Base-by-base conservation (phyloP, 1,140 invertebrate species). In the Manduca sexta region DNA sequence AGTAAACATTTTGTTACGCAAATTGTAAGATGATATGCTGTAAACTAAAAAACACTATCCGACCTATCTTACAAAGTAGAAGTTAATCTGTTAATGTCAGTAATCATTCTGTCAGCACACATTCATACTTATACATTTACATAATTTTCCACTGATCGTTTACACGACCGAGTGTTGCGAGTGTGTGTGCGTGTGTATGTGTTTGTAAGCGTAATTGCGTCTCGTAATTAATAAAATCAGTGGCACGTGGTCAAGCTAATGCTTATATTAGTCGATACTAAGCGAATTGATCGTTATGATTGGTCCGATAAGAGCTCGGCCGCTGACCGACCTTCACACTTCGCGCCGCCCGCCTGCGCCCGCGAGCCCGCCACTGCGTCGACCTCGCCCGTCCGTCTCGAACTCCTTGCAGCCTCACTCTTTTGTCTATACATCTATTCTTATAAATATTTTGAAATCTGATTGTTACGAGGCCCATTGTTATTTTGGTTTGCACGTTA, bases 241-340 rank as follows among this genome's bases (percentile, higher is more conserved):
- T 52, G 61, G 69, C 74, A 75, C 74, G 72, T 74, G 74, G 64
- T 64, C 53, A 60, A 55, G 54, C 58, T 60, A 69, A 64, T 68
- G 58, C 59, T 66, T 63, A 60, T 48, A 59, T 63, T 66, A 64
- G 52, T 65, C 41, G 53, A 55, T 58, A 61, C 45, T 62, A 53
- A 52, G 47, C 34, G 53, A 64, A 59, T 46, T 57, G 64, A 68
- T 74, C 65, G 59, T 68, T 72, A 69, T 57, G 68, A 76, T 73
- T 72, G 75, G 72, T 63, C 52, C 73, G 76, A 78, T 83, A 83
- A 77, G 58, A 56, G 71, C 70, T 63, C 79, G 79, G 79, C 64
- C 79, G 75, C 66, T 80, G 79, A 83, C 79, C 79, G 79, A 65
- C 79, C 79, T 83, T 83, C 79, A 80, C 78, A 66, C 73, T 60